Conservation (phyloP, 2,113 vertebrate species). For the Carassius gibelio region DNA sequence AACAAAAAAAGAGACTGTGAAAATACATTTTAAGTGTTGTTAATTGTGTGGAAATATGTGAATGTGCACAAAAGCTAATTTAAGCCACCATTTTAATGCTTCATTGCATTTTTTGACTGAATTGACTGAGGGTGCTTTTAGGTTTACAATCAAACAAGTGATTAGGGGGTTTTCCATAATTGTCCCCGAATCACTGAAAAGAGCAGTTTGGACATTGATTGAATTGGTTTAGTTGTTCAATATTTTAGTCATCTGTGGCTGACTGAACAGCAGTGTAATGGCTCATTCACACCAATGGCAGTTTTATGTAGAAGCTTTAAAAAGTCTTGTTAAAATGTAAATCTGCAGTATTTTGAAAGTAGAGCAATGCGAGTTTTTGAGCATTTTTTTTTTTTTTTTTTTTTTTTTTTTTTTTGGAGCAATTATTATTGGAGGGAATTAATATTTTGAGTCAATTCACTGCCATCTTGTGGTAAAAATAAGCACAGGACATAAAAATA, state of each 20-base stretch:
- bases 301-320: neutral
- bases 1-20: constrained; percentile 25
- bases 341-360: neutral
- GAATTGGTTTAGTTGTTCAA: neutral
- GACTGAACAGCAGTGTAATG: neutral
- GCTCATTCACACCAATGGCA: neutral
- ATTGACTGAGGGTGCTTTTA: neutral
- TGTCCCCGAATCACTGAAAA: neutral
- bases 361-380: neutral
- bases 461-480: constrained; percentile 54
- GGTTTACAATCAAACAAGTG: neutral
- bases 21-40: constrained; percentile 31
- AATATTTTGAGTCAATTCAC: constrained; percentile 48
- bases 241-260: neutral
- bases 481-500: neutral
- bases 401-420: neutral
- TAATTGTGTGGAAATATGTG: neutral
- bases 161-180: neutral
- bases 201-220: neutral
- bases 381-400: neutral
- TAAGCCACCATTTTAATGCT: neutral
- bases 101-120: neutral
- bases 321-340: neutral
- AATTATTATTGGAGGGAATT: neutral
- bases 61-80: neutral